Evolutionary conservation across 2,113 vertebrate species (phyloP).

Genomic region (Pholis gunnellus): DNA sequence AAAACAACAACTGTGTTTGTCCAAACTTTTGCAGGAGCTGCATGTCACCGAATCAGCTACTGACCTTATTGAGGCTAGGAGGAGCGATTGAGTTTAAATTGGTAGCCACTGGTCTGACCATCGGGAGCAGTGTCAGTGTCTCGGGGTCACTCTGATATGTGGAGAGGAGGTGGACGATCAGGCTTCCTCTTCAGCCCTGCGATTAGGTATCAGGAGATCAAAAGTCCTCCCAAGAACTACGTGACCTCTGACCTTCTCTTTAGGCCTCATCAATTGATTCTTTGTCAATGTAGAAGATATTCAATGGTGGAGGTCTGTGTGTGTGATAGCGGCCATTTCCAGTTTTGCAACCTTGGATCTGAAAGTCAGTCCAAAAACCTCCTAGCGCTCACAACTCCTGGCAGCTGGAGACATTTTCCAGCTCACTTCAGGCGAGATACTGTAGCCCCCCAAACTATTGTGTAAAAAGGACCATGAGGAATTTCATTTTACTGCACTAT

Average conservation of each 20-base stretch:
- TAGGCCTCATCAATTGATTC: not conserved
- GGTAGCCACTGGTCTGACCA: not conserved
- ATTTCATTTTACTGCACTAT: slow-evolving; percentile 42
- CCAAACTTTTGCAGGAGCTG: too few relatives aligned
- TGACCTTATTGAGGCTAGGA: not conserved
- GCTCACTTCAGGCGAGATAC: slow-evolving; percentile 48
- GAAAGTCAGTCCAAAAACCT: slow-evolving; percentile 28
- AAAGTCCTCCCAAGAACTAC: not conserved
- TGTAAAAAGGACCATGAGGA: slow-evolving; percentile 42
- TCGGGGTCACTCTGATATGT: too few relatives aligned
- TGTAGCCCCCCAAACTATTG: slow-evolving; percentile 19
- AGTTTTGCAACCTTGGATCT: slow-evolving; percentile 26
- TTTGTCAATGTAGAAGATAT: slow-evolving; percentile 1
- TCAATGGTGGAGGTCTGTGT: not conserved
- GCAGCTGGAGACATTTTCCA: slow-evolving; percentile 62
- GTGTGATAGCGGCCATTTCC: slow-evolving; percentile 12
- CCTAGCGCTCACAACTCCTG: slow-evolving; percentile 33
- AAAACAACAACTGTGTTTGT: too few relatives aligned
- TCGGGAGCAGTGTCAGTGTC: not conserved
- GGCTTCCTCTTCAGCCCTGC: not conserved
- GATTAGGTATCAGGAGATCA: not conserved
- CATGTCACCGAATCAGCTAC: too few relatives aligned
- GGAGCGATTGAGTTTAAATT: not conserved
- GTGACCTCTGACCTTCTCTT: not conserved
- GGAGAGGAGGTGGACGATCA: not conserved